phyloP scores from a whole-genome alignment of 2,888 invertebrate genomes.

The Hirtodrosophila alboralis region DNA sequence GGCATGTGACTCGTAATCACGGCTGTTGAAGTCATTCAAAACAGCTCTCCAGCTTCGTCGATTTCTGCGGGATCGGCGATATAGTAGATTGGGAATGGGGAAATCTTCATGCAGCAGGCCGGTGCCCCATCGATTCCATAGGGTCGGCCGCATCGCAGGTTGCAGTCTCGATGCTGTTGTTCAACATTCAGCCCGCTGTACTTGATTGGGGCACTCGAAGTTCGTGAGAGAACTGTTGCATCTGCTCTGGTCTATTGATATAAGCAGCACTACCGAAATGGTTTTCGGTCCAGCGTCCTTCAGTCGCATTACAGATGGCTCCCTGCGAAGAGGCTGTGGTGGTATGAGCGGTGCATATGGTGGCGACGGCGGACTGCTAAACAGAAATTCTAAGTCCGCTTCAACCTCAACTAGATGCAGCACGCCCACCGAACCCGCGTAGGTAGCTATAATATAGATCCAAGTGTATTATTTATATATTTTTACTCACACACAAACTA shows the following conservation, averaged over 20 bases:
- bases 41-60: slow-evolving; percentile 86
- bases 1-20: slow-evolving; percentile 87
- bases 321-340: no score
- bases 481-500: slow-evolving; percentile 57
- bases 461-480: no score
- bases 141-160: slow-evolving; percentile 83
- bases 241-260: slow-evolving; percentile 78
- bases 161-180: slow-evolving; percentile 81
- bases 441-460: no score
- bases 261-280: slow-evolving; percentile 88
- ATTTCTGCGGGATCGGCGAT: slow-evolving; percentile 87
- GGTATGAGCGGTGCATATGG: slow-evolving; percentile 92
- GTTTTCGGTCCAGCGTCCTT: slow-evolving; percentile 85
- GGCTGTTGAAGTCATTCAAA: slow-evolving; percentile 89
- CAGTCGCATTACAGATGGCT: no score
- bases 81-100: slow-evolving; percentile 94
- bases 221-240: slow-evolving; percentile 86
- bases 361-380: slow-evolving; percentile 89
- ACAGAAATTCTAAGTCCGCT: slow-evolving; percentile 90
- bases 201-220: slow-evolving; percentile 93
- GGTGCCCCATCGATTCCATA: slow-evolving; percentile 93
- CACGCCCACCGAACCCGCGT: slow-evolving; percentile 93
- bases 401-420: slow-evolving; percentile 89
- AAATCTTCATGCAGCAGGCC: slow-evolving; percentile 91
- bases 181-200: slow-evolving; percentile 85